A percentile compares a stretch with the other conserved stretches of the same genome.
Conservation (phyloP, 2,888 invertebrate genomes). For the Zygaena filipendulae region DNA sequence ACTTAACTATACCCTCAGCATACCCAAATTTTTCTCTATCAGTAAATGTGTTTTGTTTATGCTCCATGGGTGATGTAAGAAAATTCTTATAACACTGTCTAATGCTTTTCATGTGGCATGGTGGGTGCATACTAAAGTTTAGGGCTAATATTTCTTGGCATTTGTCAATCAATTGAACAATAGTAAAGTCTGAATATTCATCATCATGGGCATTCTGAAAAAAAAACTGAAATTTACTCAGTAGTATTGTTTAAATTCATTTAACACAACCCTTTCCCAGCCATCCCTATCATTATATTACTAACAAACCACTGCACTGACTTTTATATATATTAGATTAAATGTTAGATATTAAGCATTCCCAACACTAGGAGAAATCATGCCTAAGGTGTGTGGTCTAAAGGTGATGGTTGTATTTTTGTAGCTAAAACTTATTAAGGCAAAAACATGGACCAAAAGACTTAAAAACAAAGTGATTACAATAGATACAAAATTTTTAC, state of each 20-base stretch:
- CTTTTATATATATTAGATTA: too few relatives aligned
- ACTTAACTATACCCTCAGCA: slow-evolving; percentile 44
- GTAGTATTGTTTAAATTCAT: neutral
- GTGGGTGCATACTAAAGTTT: slow-evolving; percentile 46
- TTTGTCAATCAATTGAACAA: slow-evolving; percentile 33
- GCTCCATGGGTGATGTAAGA: slow-evolving; percentile 37
- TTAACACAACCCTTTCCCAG: too few relatives aligned
- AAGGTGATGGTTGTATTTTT: too few relatives aligned
- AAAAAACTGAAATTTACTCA: slow-evolving; percentile 1
- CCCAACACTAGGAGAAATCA: too few relatives aligned
- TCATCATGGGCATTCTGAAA: slow-evolving; percentile 60
- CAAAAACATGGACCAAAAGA: too few relatives aligned
- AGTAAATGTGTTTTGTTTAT: slow-evolving; percentile 38
- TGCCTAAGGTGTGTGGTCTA: too few relatives aligned
- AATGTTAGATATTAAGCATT: too few relatives aligned
- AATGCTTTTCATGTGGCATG: slow-evolving; percentile 34
- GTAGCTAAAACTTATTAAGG: too few relatives aligned
- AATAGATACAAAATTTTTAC: too few relatives aligned
- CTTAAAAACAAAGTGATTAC: too few relatives aligned
- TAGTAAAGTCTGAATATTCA: slow-evolving; percentile 27
- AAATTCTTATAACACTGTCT: slow-evolving; percentile 43
- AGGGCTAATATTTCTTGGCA: slow-evolving; percentile 41
- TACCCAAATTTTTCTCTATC: slow-evolving; percentile 35
- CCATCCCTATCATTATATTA: too few relatives aligned
- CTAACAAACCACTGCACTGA: too few relatives aligned